Base-by-base conservation (phyloP, 2,888 invertebrate genomes). In the Drosophila maculinotata region DNA sequence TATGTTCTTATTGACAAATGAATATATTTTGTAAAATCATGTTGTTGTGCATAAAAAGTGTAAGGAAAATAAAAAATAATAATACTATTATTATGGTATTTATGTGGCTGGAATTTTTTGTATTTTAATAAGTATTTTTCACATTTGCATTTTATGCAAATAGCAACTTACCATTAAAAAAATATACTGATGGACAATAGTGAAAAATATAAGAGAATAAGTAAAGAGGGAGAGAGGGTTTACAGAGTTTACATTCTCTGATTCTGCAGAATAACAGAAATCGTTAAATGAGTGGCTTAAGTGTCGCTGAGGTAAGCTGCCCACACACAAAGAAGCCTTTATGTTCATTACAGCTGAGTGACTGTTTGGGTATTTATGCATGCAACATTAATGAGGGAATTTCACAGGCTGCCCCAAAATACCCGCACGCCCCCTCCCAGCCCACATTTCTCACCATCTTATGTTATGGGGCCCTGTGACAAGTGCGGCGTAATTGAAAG, bases 401-500 rank as follows among this genome's bases (percentile, higher is more conserved):
- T 76, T 76, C 76, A 68, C 75, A 76, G 52, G 38, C 52, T 14
- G 44, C 14, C 20, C 8, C 23, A 14, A 30, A n/a, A n/a, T n/a
- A n/a, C n/a, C n/a, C 36, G 17, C 15, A 30, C 12, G 30, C 1
- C 10, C 17, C 20, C 25, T 12, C 9, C 9, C 17, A 5, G 12
- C 20, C 10, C 4, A 26, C 9, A 9, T 20, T 7, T 8, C 1
- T 10, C 20, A 20, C 44, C 17, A 36, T 48, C 39, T 49, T 35
- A 33, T 44, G 41, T 33, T 52, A 33, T 49, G 41, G 31, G 45
- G 39, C 39, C 45, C 57, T 60, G 80, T 73, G 83, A 76, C 83
- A 82, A 85, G 80, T 85, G 81, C 64, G 77, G 80, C 66, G 53
- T 82, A 82, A 82, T 86, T 86, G 86, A 83, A 83, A 79, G 86